Evolutionary conservation across 2,888 invertebrate genomes (phyloP).

Genomic region (Deilephila porcellus): DNA sequence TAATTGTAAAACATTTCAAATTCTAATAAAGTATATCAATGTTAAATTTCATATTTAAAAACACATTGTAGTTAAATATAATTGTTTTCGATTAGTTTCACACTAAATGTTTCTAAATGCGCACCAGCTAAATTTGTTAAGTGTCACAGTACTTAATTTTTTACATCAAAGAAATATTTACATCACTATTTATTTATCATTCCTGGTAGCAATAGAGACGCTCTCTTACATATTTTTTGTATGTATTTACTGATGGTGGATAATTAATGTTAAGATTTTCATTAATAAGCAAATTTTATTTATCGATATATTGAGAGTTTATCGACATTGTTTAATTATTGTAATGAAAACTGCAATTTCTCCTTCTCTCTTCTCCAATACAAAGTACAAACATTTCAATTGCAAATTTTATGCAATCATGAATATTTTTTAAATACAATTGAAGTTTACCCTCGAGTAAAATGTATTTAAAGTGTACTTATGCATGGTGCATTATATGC

Average conservation of each 20-base stretch:
- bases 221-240: conserved; percentile 5
- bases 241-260: neutral
- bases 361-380: neutral
- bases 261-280: neutral
- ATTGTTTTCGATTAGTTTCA: conserved; percentile 8
- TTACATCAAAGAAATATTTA: conserved; percentile 18
- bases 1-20: conserved; percentile 16
- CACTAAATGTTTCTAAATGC: conserved; percentile 21
- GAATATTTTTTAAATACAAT: neutral
- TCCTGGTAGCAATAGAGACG: conserved; percentile 4
- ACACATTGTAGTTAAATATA: conserved; percentile 9
- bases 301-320: neutral
- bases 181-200: conserved; percentile 9
- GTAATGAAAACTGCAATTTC: neutral
- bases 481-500: neutral
- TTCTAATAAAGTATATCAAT: conserved; percentile 10
- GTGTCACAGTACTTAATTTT: conserved; percentile 31
- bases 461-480: neutral
- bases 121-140: conserved; percentile 13
- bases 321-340: neutral
- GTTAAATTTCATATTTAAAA: conserved; percentile 16
- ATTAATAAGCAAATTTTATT: conserved; percentile 1
- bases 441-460: neutral
- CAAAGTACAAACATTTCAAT: neutral
- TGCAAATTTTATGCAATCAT: neutral